These are phyloP conservation scores for Nymphalis polychloros DNA, from an alignment of 2,888 invertebrate genomes.

Conservation along the genomic window DNA sequence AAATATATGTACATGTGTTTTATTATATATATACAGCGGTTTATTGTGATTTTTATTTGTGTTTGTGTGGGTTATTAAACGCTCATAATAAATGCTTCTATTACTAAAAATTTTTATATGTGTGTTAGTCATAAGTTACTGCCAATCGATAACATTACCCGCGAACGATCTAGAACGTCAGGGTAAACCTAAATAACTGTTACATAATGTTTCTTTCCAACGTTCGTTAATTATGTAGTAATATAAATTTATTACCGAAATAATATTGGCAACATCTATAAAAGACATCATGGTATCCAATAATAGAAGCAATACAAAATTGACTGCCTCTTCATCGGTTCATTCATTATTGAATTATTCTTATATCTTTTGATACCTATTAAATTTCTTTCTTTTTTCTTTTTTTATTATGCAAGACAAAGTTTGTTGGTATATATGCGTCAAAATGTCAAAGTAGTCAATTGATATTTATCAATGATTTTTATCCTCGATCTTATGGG, in stretches of 20 bases:
- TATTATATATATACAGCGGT: constrained; percentile 15
- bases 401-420: not conserved
- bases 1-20: constrained; percentile 26
- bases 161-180: constrained; percentile 1
- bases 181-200: not conserved
- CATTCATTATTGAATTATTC: too few species aligned
- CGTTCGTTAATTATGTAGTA: not conserved
- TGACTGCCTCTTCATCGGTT: not conserved
- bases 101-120: not conserved
- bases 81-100: not conserved
- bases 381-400: not conserved
- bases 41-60: constrained; percentile 2
- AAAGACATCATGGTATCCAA: not conserved
- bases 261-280: not conserved
- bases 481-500: not conserved
- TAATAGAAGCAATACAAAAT: not conserved
- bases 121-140: not conserved
- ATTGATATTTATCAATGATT: not conserved
- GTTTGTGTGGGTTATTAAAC: not conserved
- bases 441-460: not conserved
- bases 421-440: not conserved
- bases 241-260: not conserved
- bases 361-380: not conserved
- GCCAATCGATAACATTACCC: not conserved
- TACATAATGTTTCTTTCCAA: not conserved